Conservation (phyloP, 2,113 vertebrate genomes). For the Eulacestoma nigropectus region DNA sequence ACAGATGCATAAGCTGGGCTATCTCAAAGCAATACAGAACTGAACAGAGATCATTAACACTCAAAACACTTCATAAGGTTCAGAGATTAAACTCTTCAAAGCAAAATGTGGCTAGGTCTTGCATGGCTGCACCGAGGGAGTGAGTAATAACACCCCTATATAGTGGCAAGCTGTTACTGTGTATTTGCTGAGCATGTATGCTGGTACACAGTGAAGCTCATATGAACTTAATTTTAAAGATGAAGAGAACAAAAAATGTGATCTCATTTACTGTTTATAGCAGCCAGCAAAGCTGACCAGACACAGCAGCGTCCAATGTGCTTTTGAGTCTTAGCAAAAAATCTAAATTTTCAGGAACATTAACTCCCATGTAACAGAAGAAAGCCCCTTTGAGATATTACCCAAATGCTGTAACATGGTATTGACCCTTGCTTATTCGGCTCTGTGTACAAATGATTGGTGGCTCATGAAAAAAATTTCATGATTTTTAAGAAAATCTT, state of each 20-base stretch:
- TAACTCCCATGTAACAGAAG: neutral
- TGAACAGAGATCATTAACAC: constrained; percentile 22
- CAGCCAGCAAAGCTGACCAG: neutral
- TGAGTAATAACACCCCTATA: neutral
- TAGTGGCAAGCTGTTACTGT: neutral
- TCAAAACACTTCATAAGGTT: neutral
- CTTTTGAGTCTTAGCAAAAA: neutral
- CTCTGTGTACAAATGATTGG: neutral
- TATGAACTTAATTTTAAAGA: neutral
- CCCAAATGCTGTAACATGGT: neutral
- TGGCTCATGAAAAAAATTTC: neutral
- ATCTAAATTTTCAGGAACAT: neutral
- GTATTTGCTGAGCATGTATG: neutral
- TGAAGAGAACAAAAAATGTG: neutral
- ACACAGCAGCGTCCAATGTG: neutral
- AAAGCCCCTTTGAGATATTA: neutral
- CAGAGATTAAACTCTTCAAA: constrained; percentile 23
- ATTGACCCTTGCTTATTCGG: neutral
- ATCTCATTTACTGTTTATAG: neutral
- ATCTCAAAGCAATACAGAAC: neutral
- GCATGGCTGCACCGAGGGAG: neutral
- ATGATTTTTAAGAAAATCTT: neutral
- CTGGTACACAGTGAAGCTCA: neutral
- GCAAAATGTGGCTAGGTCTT: neutral
- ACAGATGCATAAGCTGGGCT: constrained; percentile 12